phyloP scores from a whole-genome alignment of 2,113 vertebrate genomes.

The Brachyhypopomus occidentalis region DNA sequence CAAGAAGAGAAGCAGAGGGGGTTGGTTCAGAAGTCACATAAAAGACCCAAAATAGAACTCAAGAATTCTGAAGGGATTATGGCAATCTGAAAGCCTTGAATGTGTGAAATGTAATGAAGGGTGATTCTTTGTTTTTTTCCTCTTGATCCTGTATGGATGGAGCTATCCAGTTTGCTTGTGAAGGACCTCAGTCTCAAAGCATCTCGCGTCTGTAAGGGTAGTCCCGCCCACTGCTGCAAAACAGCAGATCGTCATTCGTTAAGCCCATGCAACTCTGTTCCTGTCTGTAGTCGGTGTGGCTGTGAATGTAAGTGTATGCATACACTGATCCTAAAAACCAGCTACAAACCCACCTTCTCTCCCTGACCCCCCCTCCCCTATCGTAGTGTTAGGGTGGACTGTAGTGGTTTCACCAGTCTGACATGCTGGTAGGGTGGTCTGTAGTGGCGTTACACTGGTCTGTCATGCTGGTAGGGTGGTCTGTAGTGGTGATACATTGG shows the following conservation, averaged over 20 bases:
- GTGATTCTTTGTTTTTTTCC: no score
- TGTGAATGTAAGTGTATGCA: conserved; percentile 45
- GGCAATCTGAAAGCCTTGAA: no score
- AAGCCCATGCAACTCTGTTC: neutral
- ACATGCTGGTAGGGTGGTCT: neutral
- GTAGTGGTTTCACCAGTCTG: neutral
- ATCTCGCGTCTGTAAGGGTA: no score
- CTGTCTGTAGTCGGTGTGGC: conserved; percentile 5
- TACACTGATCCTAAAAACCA: conserved; percentile 57
- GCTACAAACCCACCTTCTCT: conserved; percentile 50
- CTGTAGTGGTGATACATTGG: conserved; percentile 6
- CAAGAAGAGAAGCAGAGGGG: no score
- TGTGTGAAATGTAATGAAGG: no score
- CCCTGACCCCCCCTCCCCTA: conserved; percentile 41
- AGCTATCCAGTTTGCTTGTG: no score
- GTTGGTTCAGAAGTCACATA: no score
- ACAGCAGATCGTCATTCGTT: neutral
- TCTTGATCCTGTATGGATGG: no score
- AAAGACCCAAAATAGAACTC: no score
- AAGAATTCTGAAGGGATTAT: no score
- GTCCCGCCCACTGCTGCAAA: no score
- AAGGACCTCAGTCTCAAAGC: no score
- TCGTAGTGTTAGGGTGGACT: neutral
- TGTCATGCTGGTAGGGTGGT: conserved; percentile 5
- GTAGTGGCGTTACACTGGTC: neutral